These are phyloP conservation scores for Polia nebulosa DNA, from an alignment of 2,888 invertebrate genomes.

Conservation along the genomic window DNA sequence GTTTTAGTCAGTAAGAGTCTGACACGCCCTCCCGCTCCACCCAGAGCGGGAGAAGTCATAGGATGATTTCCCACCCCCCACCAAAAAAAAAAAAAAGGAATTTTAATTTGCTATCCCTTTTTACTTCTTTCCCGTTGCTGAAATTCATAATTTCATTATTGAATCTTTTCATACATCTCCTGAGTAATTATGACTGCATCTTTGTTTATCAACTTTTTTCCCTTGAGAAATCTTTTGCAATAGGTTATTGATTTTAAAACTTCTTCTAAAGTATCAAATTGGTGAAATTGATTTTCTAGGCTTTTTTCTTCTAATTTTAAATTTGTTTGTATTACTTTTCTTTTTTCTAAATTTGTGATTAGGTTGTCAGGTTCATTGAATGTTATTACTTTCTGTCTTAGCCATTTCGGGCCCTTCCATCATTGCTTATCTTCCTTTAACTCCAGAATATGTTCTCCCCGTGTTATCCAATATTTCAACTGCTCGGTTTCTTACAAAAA, in stretches of 20 bases:
- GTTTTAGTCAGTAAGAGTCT: no score
- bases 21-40: no score
- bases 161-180: constrained; percentile 8
- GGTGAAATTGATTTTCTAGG: constrained; percentile 4
- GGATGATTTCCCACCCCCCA: no score
- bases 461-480: constrained; percentile 30
- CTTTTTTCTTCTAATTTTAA: constrained; percentile 3
- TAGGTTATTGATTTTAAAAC: constrained; percentile 16
- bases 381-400: constrained; percentile 9
- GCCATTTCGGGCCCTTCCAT: constrained; percentile 26
- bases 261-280: constrained; percentile 24
- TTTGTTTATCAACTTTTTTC: constrained; percentile 5
- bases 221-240: constrained; percentile 23
- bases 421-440: constrained; percentile 22
- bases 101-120: background rate
- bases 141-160: constrained; percentile 10
- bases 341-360: constrained; percentile 21
- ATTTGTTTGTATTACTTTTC: constrained; percentile 3
- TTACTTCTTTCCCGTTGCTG: background rate
- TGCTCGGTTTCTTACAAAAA: constrained; percentile 23
- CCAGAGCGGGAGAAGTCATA: no score
- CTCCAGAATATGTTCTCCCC: constrained; percentile 3
- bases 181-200: background rate
- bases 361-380: constrained; percentile 13
- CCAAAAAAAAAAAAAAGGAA: no score